Evolutionary conservation across 1,140 invertebrate species (phyloP), one percentile per base, ranked within the genome.

Genomic region (Camponotus vicinus): DNA sequence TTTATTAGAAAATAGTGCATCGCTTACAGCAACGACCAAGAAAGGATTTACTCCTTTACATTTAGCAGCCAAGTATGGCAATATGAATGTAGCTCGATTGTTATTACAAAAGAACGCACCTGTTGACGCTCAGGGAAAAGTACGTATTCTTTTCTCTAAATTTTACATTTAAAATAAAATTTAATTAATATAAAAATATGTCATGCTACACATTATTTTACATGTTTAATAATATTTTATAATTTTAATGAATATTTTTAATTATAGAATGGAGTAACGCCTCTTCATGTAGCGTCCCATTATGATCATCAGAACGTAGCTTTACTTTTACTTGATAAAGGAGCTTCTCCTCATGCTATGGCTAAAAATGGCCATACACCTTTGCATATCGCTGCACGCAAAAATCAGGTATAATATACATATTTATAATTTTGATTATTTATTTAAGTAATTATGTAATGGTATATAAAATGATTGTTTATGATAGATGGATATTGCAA

Each of bases 361-460:
- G 99, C 99, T 66, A 99, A 99, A 96, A 99, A 99, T 96, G 99
- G 99, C 7, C 99, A 99, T 94, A 99, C 98, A 49, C 98, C 99
- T 27, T 96, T 99, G 32, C 99, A 99, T 95, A 99, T 99, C 95
- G 98, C 99, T 64, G 99, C 99, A 77, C 98, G 99, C 92, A 99
- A 99, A 95, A 99, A 99, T 96, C 98, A 99, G 96, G 97, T 97
- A 96, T 7, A 8, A 57, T 27, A 27, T 27, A 15, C n/a, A 75
- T 34, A 52, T 52, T 52, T 52, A 52, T 52, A 45, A 61, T 57
- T 49, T 61, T 6, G 1, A 34, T 32, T 34, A 42, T 76, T 52
- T 18, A n/a, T 45, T 13, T 27, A 27, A 55, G 7, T 40, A 21
- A 27, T 9, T 6, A 0, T 3, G 34, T 18, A 52, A 61, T 13